phyloP scores from a whole-genome alignment of 2,113 vertebrate species.

The Vombatus ursinus region DNA sequence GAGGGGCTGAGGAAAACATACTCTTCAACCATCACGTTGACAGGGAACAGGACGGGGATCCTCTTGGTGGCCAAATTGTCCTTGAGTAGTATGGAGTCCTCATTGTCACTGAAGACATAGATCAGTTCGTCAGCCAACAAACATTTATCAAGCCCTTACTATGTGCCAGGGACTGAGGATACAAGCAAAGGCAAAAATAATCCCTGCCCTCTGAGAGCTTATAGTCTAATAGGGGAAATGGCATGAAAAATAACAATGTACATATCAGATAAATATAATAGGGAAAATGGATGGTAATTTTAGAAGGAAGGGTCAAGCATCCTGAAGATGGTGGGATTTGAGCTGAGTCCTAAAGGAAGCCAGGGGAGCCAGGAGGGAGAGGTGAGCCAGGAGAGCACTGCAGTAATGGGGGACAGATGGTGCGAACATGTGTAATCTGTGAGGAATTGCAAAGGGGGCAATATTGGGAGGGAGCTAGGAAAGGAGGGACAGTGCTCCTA shows the following conservation, averaged over 20 bases:
- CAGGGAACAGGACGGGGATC: slow-evolving; percentile 60
- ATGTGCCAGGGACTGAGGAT: not conserved
- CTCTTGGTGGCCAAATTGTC: slow-evolving; percentile 47
- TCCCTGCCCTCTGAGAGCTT: not conserved
- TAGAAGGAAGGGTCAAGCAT: not conserved
- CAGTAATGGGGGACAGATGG: not conserved
- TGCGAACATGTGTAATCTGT: not conserved
- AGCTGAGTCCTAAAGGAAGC: not conserved
- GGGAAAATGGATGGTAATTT: not conserved
- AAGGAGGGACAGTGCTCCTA: not conserved
- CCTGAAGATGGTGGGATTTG: not conserved
- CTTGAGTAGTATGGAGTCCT: slow-evolving; percentile 18
- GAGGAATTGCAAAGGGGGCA: not conserved
- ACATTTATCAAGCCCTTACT: not conserved
- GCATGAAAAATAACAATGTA: not conserved
- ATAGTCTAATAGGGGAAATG: not conserved
- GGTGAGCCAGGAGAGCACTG: not conserved
- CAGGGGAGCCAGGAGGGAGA: not conserved
- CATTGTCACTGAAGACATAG: slow-evolving; percentile 61
- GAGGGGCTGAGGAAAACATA: slow-evolving; percentile 52
- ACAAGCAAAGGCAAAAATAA: not conserved
- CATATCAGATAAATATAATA: not conserved
- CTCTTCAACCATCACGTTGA: slow-evolving; percentile 70
- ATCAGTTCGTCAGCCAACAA: not conserved
- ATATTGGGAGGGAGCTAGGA: not conserved